Percentiles rank a stretch among this genome's conserved stretches.
Conservation (phyloP, 2,797 vertebrate genomes). For the Brachyalestes nurse region DNA sequence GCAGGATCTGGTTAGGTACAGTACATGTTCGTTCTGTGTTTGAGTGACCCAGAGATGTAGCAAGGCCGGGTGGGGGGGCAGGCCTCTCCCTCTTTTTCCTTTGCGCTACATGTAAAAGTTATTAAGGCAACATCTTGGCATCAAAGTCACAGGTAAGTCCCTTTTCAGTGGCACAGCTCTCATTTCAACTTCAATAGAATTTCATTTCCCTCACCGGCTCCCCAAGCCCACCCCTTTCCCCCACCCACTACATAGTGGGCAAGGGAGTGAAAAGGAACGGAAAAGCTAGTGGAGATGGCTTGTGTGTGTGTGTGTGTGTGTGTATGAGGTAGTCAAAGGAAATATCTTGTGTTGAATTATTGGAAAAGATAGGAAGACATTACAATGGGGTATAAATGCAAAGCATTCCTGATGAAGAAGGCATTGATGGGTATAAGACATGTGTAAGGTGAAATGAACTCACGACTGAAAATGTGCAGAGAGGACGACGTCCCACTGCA, state of each 20-base stretch:
- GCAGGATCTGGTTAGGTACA: constrained; percentile 3
- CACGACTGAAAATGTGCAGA: constrained; percentile 22
- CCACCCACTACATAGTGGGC: background rate
- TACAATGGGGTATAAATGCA: constrained; percentile 9
- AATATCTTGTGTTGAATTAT: constrained; percentile 16
- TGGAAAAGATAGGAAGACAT: background rate
- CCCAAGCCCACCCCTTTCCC: constrained; percentile 13
- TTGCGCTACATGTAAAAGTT: constrained; percentile 47
- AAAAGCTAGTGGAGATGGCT: background rate
- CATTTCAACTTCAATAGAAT: constrained; percentile 51
- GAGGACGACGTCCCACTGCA: constrained; percentile 18
- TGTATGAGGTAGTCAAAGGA: background rate
- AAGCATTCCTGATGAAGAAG: background rate
- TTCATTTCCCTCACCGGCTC: constrained; percentile 41
- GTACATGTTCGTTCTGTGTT: constrained; percentile 18
- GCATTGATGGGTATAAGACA: constrained; percentile 20
- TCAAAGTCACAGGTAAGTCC: constrained; percentile 50
- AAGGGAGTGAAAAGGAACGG: constrained; percentile 11
- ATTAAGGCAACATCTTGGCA: constrained; percentile 55
- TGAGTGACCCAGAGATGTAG: background rate
- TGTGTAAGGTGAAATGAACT: constrained; percentile 25
- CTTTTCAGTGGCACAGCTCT: constrained; percentile 44
- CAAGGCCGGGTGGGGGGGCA: background rate
- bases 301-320: constrained; percentile 23
- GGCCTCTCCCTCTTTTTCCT: background rate